phyloP scores from a whole-genome alignment of 2,888 invertebrate genomes.

The Epistrophella euchroma region DNA sequence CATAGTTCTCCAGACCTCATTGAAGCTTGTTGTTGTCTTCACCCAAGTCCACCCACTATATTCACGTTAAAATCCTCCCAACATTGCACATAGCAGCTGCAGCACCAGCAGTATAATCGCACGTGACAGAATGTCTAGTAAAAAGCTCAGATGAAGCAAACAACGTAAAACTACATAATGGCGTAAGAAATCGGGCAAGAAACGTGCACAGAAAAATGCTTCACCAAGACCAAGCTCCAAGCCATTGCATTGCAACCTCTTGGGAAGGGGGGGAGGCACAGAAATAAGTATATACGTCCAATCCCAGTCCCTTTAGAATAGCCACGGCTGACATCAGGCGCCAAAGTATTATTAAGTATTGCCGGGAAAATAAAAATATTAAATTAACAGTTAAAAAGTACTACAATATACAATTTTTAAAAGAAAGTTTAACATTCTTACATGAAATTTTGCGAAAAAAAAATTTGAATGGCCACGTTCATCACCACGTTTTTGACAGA shows the following conservation, averaged over 20 bases:
- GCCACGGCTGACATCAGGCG: neutral
- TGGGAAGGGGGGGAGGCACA: neutral
- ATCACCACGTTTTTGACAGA: too few relatives aligned
- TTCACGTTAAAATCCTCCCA: conserved; percentile 17
- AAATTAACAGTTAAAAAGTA: too few relatives aligned
- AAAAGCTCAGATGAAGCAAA: conserved; percentile 62
- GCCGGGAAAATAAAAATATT: too few relatives aligned
- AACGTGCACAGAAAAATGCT: conserved; percentile 59
- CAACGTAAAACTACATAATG: conserved; percentile 74
- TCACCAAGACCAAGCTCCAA: conserved; percentile 8
- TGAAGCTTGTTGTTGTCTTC: neutral
- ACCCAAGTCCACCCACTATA: conserved; percentile 17
- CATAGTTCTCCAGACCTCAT: neutral
- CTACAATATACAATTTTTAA: too few relatives aligned
- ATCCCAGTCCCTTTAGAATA: neutral
- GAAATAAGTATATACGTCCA: neutral
- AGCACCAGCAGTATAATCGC: conserved; percentile 69
- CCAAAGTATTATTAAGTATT: too few relatives aligned
- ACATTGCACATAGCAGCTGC: conserved; percentile 48
- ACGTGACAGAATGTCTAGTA: conserved; percentile 73
- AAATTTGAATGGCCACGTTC: too few relatives aligned
- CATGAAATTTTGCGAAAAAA: too few relatives aligned
- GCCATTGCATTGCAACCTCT: conserved; percentile 2
- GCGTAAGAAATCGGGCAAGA: conserved; percentile 75
- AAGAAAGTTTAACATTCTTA: too few relatives aligned